Conservation (phyloP, 2,113 vertebrate genomes). For the Crocuta crocuta region DNA sequence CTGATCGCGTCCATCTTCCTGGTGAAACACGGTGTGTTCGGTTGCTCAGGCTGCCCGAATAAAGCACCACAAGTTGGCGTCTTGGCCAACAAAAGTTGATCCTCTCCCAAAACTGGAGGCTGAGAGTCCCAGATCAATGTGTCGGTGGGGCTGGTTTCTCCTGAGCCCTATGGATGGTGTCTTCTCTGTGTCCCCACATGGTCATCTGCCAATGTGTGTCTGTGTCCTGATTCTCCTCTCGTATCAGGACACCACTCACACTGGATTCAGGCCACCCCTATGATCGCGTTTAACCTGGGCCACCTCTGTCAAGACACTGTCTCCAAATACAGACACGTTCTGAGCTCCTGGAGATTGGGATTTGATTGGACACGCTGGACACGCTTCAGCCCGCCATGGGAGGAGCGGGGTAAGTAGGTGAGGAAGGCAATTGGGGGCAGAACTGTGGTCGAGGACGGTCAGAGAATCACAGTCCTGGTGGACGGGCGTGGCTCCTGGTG, state of each 20-base stretch:
- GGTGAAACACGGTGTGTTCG: too few relatives aligned
- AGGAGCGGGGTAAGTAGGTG: neutral
- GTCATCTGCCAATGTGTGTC: neutral
- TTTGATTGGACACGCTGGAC: neutral
- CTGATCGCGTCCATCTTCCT: neutral
- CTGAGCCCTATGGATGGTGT: neutral
- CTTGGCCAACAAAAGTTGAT: neutral
- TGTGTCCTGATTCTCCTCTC: neutral
- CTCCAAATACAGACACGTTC: too few relatives aligned
- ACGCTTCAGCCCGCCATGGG: fast-evolving
- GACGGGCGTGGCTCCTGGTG: fast-evolving
- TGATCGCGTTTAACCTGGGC: neutral
- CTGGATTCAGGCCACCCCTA: neutral
- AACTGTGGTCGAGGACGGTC: neutral
- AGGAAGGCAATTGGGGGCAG: neutral
- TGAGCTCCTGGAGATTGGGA: neutral
- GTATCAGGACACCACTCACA: neutral
- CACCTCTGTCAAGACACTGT: neutral
- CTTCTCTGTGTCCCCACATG: neutral
- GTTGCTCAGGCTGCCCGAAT: neutral
- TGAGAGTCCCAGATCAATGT: neutral
- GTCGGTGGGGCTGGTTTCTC: neutral
- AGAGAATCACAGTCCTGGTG: neutral
- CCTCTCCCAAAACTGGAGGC: neutral
- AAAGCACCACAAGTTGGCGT: neutral